Base-by-base conservation (phyloP, 2,888 invertebrate species). In the Dryobota labecula region DNA sequence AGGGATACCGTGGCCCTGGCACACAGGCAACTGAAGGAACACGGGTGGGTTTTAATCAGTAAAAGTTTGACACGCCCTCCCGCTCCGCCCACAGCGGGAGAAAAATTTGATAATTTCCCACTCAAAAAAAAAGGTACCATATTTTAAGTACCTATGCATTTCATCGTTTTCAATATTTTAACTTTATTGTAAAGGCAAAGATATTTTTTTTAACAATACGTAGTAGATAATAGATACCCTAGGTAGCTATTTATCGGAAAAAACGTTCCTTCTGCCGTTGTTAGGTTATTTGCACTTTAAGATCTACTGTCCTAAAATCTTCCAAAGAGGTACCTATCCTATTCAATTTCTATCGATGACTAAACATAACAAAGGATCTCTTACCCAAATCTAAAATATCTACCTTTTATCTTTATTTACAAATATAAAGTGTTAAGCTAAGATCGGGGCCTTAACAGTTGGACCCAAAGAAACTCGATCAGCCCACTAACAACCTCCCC, bases 391-490 rank as follows among this genome's bases (percentile, higher is more conserved):
- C 5, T 47, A 24, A 79, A 66, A 43, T 49, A 61, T 53, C 36
- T 30, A 45, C 38, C 64, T 80, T 65, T 54, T 56, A 61, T 65
- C 47, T 70, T 70, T 78, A 65, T 76, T 81, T 78, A 81, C 57
- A 78, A 78, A 81, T 81, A 78, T 24, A 51, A 73, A 82, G 65
- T 73, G 56, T 69, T 64, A 47, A 63, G 58, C 36, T 20, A 15
- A 54, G 30, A 43, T 27, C 73, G 15, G 45, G 4, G 66, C 72
- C 64, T 65, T 58, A 67, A 60, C 73, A 82, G 73, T 65, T 58
- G 73, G 73, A 80, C 67, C 67, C 64, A n/a, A 47, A 76, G 84
- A 68, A 83, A 84, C 76, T 51, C 69, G 77, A 84, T 81, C 81
- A 51, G 65, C 38, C 47, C 45, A 70, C 79, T 84, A 85, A 85